Base-by-base conservation (phyloP, 2,113 vertebrate species). In the Colius striatus region DNA sequence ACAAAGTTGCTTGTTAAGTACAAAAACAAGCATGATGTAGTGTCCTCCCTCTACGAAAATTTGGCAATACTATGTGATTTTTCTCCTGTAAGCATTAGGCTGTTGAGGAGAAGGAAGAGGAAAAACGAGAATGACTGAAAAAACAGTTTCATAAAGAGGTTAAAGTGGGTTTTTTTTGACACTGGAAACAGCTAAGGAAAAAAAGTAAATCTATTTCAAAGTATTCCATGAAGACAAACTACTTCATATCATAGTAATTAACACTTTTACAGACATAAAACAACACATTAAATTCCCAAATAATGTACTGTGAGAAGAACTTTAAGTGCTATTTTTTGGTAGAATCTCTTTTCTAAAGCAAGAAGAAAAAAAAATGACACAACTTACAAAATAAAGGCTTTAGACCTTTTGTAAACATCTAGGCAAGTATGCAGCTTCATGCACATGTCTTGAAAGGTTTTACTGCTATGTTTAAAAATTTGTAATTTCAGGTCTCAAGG, bases 331-430 rank as follows among this genome's bases (percentile, higher is more conserved):
- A 6, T 23, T n/a, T 62, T 66, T 6, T n/a, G 5, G 11, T 51
- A 87, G 25, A 66, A 50, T 30, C 13, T 48, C 10, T 36, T 75
- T 81, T 84, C 47, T 48, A 45, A 71, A 6, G 48, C 10, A 73
- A 43, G 15, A 3, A 32, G 20, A 58, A 74, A 88, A 60, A 17
- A 55, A 3, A 53, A 73, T 23, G 10, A 75, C 20, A 43, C 36
- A 87, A 54, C 15, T 43, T 13, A 3, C 10, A 57, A 48, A 87
- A 11, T 21, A 61, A 94, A 78, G 36, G 27, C 26, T 63, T 51
- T 27, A 67, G n/a, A 61, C 32, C 88, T 41, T 41, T 41, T 85
- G 88, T 82, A 94, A 93, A 87, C 75, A 93, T 22, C 87, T 92
- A 79, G n/a, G 48, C 11, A 94, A 93, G 45, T 45, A 83, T n/a